phyloP scores from a whole-genome alignment of 2,888 invertebrate genomes.

The Gibbula magus region DNA sequence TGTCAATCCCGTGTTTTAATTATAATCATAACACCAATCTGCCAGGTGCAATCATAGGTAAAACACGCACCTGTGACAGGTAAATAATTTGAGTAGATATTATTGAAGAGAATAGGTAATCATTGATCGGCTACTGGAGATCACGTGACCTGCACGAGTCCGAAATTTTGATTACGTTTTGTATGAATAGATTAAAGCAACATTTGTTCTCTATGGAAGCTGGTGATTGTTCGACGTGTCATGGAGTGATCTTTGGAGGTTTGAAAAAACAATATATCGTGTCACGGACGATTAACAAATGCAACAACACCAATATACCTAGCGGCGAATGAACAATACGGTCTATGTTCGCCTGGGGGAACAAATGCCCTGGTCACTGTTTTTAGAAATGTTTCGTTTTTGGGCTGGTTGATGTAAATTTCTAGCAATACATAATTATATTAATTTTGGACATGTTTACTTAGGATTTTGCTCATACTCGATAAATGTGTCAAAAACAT shows the following conservation, averaged over 20 bases:
- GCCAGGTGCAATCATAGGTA: background rate
- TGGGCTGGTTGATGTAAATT: too few species aligned
- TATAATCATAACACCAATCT: background rate
- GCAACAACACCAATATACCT: too few species aligned
- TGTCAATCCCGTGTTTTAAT: background rate
- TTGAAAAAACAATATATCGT: background rate
- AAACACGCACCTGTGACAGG: background rate
- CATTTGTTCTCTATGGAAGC: background rate
- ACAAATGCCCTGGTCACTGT: too few species aligned
- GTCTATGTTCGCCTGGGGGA: too few species aligned
- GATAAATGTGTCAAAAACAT: too few species aligned
- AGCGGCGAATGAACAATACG: too few species aligned
- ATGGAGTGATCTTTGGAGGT: background rate
- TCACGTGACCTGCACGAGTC: background rate
- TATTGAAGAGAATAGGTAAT: background rate
- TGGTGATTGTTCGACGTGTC: background rate
- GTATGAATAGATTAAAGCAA: background rate
- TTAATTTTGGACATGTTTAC: too few species aligned
- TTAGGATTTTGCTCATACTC: too few species aligned
- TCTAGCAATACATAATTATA: too few species aligned
- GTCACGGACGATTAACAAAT: background rate
- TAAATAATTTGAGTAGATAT: conserved; percentile 4
- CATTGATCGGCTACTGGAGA: background rate
- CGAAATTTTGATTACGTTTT: conserved; percentile 1
- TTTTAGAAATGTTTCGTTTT: too few species aligned